phyloP scores from a whole-genome alignment of 2,113 vertebrate genomes.

The Circaetus cinerascens region DNA sequence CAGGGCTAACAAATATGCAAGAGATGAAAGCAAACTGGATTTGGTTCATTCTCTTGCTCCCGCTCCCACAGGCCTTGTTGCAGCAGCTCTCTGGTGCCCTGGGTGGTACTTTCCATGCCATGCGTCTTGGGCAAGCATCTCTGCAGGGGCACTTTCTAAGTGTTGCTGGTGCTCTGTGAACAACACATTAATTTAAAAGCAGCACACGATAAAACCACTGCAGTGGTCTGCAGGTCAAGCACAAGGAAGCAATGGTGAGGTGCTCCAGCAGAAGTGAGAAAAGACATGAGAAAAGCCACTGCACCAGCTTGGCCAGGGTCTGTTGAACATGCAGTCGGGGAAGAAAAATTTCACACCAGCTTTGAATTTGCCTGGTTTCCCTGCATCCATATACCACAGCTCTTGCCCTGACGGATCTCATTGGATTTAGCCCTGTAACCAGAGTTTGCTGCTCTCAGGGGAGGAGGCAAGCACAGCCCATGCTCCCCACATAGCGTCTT shows the following conservation, averaged over 20 bases:
- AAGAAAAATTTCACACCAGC: background rate
- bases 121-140: background rate
- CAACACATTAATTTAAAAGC: background rate
- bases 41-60: background rate
- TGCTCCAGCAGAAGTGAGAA: background rate
- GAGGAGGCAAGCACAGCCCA: background rate
- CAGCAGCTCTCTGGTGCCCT: background rate
- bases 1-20: background rate
- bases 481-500: background rate
- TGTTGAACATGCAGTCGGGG: background rate
- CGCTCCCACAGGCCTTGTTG: background rate
- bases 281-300: background rate
- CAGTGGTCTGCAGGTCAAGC: background rate
- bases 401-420: background rate
- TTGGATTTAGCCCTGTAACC: background rate
- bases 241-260: fast-evolving
- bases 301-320: background rate
- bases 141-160: background rate
- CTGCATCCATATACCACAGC: too few species aligned
- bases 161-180: background rate
- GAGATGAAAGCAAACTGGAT: background rate
- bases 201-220: background rate
- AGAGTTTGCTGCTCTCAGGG: background rate
- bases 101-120: background rate
- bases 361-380: background rate